Percentiles rank a stretch among this genome's conserved stretches.
phyloP scores from a whole-genome alignment of 2,113 vertebrate genomes.

The Actinemys pallida region DNA sequence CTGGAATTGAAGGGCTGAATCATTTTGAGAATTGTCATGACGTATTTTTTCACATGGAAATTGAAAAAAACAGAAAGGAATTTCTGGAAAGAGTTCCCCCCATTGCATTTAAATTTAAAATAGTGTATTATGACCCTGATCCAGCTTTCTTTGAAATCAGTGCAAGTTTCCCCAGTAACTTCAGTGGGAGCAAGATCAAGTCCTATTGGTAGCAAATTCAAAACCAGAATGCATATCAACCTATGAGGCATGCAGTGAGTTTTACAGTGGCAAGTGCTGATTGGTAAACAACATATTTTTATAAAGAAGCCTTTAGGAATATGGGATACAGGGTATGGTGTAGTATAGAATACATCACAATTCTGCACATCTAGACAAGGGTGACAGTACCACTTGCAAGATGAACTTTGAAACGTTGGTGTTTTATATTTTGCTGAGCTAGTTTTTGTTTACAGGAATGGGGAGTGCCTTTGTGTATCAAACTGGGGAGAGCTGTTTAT shows the following conservation, averaged over 20 bases:
- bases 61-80: background rate
- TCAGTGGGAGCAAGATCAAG: background rate
- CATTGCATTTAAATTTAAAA: background rate
- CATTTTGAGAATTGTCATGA: background rate
- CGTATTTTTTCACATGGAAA: background rate
- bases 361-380: background rate
- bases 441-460: background rate
- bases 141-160: background rate
- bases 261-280: background rate
- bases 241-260: background rate
- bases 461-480: background rate
- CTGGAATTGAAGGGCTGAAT: background rate
- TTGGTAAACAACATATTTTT: background rate
- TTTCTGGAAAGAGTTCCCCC: background rate
- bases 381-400: background rate
- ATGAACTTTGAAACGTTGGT: background rate
- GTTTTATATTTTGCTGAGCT: background rate
- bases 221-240: background rate
- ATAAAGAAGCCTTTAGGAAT: background rate
- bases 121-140: background rate
- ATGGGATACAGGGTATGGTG: rapidly evolving
- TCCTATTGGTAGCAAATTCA: background rate
- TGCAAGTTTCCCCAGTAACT: background rate
- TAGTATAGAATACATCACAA: background rate
- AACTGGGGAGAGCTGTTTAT: background rate